Base-by-base conservation (phyloP, 2,888 invertebrate genomes). In the Monochamus alternatus region DNA sequence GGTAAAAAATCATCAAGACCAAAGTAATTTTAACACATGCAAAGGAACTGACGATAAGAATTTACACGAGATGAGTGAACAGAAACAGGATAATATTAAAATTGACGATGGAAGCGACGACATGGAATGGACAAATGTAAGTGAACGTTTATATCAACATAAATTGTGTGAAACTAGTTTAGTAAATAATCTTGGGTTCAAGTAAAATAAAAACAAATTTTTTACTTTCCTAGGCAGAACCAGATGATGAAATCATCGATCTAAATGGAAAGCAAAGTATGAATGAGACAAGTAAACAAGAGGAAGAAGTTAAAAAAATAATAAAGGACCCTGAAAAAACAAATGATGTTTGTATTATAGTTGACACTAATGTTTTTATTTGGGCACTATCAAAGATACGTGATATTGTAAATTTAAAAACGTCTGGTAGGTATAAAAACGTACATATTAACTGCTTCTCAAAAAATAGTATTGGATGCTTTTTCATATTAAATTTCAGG, bases 281-380 rank as follows among this genome's bases (percentile, higher is more conserved):
- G 22, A 22, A 22, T 43, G 43, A 68, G n/a, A 32, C 62, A 32
- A 65, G 14, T 22, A 51, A 31, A 32, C 14, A n/a, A 51, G n/a
- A 32, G 52, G 14, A 72, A 10, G 59, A 44, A 10, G 63, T 51
- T n/a, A 65, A 10, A 12, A 7, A 8, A n/a, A 47, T 38, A 14
- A 59, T 30, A 12, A 47, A 74, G 38, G 38, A 38, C 3, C 38
- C 66, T n/a, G 75, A 73, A 38, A 81, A 82, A 78, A 68, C 63
- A 7, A 78, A 81, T 64, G 73, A 78, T 38, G 75, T 85, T 31
- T 86, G 89, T 77, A 87, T 91, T 76, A 87, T 91, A 30, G 85
- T 90, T 5, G 91, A 91, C 77, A 91, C 91, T 68, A 91, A 91
- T 84, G 88, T 91, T 1, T 87, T 91, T 43, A 82, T 91, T 30